Base-by-base conservation (phyloP, 2,888 invertebrate genomes). In the Nomada fabriciana region DNA sequence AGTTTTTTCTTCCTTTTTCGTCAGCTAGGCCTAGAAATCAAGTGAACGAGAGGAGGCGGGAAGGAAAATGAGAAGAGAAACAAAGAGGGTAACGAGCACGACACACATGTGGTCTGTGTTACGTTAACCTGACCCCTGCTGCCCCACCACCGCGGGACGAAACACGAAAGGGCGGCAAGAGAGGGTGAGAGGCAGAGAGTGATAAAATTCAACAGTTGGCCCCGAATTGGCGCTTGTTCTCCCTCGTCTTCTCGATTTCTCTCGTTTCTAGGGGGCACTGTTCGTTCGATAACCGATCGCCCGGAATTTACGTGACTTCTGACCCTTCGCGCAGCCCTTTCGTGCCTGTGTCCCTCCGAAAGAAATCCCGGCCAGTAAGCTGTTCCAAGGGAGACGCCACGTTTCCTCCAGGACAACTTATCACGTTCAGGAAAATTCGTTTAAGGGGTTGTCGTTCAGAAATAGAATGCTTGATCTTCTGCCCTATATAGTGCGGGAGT, bases 191-290 rank as follows among this genome's bases (percentile, higher is more conserved):
- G 73, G 76, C 81, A 76, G 72, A 60, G 83, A 86, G 89, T 90
- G 92, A 92, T 92, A 92, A 92, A 92, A 91, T 91, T 92, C 92
- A 92, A 93, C 92, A 93, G 92, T 92, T 92, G 92, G 92, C 89
- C 88, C 86, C 88, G 89, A 89, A 91, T 88, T 88, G 88, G 87
- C 85, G 88, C 86, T 80, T 82, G 80, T 80, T 79, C 87, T 84
- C 82, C 63, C 78, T 74, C 68, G 74, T 68, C 77, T 71, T 76
- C 63, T 60, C 78, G 23, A 36, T 69, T 63, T 74, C 55, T 55
- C 73, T 53, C 72, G 13, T 60, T 67, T 53, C 23, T 20, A 36
- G 59, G 55, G 67, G 73, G 69, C 78, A 61, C 52, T 29, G 61
- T 68, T 83, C 55, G 69, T 73, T 79, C 83, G 90, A 90, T 89